Conservation (phyloP, 1,140 invertebrate genomes). For the Zaprionus tsacasi region DNA sequence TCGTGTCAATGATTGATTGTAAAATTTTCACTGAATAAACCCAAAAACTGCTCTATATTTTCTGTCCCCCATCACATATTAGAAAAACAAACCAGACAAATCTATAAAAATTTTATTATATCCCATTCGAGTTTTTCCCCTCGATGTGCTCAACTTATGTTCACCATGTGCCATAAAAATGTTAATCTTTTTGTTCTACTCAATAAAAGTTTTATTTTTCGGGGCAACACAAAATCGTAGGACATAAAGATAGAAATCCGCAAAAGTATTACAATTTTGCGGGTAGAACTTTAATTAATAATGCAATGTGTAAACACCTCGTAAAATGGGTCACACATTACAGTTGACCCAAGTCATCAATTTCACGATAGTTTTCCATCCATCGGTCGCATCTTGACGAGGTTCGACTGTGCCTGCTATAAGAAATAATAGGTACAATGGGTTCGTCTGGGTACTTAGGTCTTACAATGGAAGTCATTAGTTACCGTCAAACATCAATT, state of each 20-base stretch:
- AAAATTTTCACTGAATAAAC: background rate
- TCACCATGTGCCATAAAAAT: background rate
- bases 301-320: background rate
- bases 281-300: conserved; percentile 7
- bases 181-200: conserved; percentile 4
- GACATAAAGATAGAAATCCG: background rate
- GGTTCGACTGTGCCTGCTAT: background rate
- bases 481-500: conserved; percentile 9
- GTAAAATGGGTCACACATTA: background rate
- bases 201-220: conserved; percentile 8
- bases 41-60: background rate
- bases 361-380: background rate
- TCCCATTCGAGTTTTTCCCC: background rate
- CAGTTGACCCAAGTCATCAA: background rate
- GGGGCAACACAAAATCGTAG: background rate
- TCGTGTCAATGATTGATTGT: conserved; percentile 1
- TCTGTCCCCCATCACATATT: background rate
- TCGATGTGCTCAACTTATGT: conserved; percentile 1
- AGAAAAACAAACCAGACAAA: conserved; percentile 1
- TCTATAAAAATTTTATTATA: conserved; percentile 1
- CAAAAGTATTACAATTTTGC: background rate
- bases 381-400: background rate
- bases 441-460: background rate
- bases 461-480: conserved; percentile 2
- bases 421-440: background rate